These are phyloP conservation scores for Tetragnatha montana DNA, from an alignment of 2,888 invertebrate genomes.

Conservation along the genomic window DNA sequence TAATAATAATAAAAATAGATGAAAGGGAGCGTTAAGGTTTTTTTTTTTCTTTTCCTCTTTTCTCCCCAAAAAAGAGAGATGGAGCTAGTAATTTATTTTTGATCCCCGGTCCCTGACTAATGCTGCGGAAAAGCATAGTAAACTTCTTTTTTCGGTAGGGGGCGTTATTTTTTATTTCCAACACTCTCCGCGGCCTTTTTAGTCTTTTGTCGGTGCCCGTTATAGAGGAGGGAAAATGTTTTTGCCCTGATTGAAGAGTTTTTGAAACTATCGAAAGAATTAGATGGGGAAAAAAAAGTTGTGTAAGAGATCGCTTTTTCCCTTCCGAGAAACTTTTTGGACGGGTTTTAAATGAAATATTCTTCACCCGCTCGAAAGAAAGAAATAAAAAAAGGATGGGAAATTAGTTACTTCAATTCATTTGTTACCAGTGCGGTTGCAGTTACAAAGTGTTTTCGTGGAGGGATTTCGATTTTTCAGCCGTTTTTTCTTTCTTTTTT, in stretches of 20 bases:
- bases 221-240: conserved; percentile 25
- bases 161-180: too few species aligned
- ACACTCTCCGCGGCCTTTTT: background rate
- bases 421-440: background rate
- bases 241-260: conserved; percentile 51
- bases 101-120: conserved; percentile 55
- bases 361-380: background rate
- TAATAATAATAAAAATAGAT: conserved; percentile 41
- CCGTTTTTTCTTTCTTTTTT: background rate
- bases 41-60: background rate
- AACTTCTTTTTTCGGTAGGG: conserved; percentile 3
- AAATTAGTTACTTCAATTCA: conserved; percentile 1
- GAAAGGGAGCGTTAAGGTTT: conserved; percentile 1
- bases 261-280: conserved; percentile 24
- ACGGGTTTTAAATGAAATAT: background rate
- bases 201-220: background rate
- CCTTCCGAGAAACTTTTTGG: background rate
- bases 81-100: conserved; percentile 58
- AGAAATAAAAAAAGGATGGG: background rate
- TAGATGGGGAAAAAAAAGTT: background rate
- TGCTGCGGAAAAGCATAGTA: conserved; percentile 55
- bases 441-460: background rate
- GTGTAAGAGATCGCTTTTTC: background rate
- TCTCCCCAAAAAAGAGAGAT: background rate
- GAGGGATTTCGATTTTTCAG: background rate